Evolutionary conservation across 2,888 invertebrate species (phyloP).

Genomic region (Tachystola acroxantha): DNA sequence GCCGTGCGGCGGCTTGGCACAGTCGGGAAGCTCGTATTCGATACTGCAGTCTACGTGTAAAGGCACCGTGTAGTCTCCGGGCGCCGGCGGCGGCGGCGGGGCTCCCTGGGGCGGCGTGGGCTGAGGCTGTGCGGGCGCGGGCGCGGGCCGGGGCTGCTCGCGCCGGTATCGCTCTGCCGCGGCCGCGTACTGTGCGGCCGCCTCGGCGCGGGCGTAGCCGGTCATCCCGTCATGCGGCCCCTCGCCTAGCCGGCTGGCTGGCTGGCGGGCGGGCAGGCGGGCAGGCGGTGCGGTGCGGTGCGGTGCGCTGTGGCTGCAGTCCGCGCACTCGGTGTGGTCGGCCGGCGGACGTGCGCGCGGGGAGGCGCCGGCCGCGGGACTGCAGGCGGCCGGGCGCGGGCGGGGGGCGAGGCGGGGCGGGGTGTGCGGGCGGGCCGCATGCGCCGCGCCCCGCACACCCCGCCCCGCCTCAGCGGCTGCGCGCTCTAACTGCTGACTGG

Average conservation of each 20-base stretch:
- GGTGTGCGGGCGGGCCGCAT: constrained; percentile 34
- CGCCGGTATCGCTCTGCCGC: constrained; percentile 32
- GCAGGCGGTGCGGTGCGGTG: constrained; percentile 54
- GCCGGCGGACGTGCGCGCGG: constrained; percentile 57
- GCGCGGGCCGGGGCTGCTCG: constrained; percentile 67
- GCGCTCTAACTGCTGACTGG: too few species aligned
- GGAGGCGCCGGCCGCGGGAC: constrained; percentile 54
- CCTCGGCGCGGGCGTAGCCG: constrained; percentile 73
- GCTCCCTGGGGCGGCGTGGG: constrained; percentile 69
- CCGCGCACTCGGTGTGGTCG: constrained; percentile 38
- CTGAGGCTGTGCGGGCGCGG: constrained; percentile 70
- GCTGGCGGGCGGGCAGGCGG: constrained; percentile 44
- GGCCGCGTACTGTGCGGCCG: constrained; percentile 60
- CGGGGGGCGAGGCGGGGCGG: too few species aligned
- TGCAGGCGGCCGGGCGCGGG: constrained; percentile 32
- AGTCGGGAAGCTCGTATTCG: constrained; percentile 93
- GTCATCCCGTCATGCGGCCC: constrained; percentile 72
- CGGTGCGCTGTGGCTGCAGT: constrained; percentile 67
- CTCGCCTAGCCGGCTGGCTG: too few species aligned
- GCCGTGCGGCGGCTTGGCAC: constrained; percentile 91
- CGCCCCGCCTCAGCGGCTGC: constrained; percentile 27
- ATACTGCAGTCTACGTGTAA: constrained; percentile 94
- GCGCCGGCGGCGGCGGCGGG: constrained; percentile 72
- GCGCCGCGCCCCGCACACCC: constrained; percentile 30
- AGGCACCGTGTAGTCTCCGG: constrained; percentile 91